Conservation (phyloP, 2,113 vertebrate species). For the Tenrec ecaudatus region DNA sequence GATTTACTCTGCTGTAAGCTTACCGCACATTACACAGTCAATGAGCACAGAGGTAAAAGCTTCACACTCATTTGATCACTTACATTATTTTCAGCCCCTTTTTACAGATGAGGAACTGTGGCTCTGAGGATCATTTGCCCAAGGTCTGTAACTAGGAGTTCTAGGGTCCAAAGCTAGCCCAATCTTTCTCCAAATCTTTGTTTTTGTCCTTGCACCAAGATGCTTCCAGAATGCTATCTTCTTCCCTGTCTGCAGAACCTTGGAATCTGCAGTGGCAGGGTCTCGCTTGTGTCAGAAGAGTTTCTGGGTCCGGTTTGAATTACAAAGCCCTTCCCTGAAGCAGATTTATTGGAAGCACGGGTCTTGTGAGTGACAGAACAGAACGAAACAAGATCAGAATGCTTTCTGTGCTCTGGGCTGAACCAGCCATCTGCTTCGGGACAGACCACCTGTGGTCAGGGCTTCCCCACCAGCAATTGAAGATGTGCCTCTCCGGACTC, state of each 20-base stretch:
- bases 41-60: background rate
- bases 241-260: background rate
- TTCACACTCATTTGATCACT: background rate
- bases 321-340: background rate
- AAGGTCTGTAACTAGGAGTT: fast-evolving
- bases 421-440: background rate
- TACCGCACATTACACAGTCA: background rate
- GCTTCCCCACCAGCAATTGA: too few species aligned
- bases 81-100: background rate
- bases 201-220: background rate
- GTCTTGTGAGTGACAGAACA: background rate
- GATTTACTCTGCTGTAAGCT: background rate
- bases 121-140: background rate
- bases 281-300: background rate
- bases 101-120: background rate
- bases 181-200: background rate
- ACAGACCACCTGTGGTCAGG: fast-evolving
- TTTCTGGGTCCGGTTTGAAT: background rate
- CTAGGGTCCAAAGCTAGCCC: background rate
- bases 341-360: background rate
- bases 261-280: background rate
- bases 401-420: background rate
- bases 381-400: background rate
- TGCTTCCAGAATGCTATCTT: background rate
- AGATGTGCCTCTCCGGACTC: background rate